phyloP scores from a whole-genome alignment of 2,888 invertebrate species.

The Rapana venosa region DNA sequence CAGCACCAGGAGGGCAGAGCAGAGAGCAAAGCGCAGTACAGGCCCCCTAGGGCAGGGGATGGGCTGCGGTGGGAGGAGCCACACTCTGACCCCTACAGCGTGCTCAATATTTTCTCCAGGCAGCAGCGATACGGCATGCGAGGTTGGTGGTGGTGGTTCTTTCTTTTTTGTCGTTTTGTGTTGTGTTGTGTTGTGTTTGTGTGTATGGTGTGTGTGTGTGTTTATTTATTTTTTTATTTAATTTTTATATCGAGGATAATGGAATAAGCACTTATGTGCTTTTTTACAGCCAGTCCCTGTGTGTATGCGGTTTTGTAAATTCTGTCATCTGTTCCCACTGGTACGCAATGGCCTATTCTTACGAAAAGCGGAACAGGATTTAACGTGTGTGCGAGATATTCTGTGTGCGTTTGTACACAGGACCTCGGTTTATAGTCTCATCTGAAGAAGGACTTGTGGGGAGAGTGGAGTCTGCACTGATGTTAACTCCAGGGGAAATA shows the following conservation, averaged over 20 bases:
- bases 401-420: background rate
- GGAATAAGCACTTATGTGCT: too few relatives aligned
- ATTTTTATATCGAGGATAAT: too few relatives aligned
- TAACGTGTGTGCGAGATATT: background rate
- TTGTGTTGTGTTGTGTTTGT: background rate
- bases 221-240: too few relatives aligned
- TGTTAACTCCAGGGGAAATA: too few relatives aligned
- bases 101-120: constrained; percentile 69
- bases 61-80: constrained; percentile 62
- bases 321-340: too few relatives aligned
- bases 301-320: too few relatives aligned
- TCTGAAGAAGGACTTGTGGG: too few relatives aligned
- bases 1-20: background rate
- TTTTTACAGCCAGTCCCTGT: too few relatives aligned
- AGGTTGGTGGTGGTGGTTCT: background rate
- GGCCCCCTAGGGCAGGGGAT: constrained; percentile 35
- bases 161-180: background rate
- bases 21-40: constrained; percentile 24
- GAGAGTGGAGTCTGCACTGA: too few relatives aligned
- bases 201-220: background rate
- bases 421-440: too few relatives aligned
- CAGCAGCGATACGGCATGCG: background rate
- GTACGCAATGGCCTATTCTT: too few relatives aligned
- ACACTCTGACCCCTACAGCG: constrained; percentile 70
- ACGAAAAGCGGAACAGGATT: too few relatives aligned